Percentiles rank a stretch among this genome's conserved stretches.
Conservation (phyloP, 1,140 invertebrate genomes). For the Mizuhopecten yessoensis region DNA sequence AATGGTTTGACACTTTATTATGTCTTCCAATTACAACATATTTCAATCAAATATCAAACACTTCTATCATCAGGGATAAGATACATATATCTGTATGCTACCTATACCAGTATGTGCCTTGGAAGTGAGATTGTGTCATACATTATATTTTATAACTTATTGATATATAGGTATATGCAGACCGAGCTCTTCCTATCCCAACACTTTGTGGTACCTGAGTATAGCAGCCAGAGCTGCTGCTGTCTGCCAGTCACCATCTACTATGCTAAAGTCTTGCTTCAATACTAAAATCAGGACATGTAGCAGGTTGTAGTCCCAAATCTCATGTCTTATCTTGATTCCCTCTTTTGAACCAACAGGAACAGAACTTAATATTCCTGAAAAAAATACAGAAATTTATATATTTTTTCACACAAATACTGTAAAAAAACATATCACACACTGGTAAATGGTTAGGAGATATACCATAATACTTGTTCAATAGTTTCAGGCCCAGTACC, state of each 20-base stretch:
- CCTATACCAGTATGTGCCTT: too few relatives aligned
- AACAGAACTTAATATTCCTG: conserved; percentile 74
- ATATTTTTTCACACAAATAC: background rate
- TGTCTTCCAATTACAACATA: too few relatives aligned
- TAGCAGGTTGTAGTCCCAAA: conserved; percentile 79
- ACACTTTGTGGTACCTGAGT: conserved; percentile 66
- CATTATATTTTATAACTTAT: too few relatives aligned
- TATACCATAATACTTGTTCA: background rate
- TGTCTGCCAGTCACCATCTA: conserved; percentile 79
- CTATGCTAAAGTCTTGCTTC: conserved; percentile 78
- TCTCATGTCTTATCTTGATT: conserved; percentile 68
- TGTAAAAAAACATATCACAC: too few relatives aligned
- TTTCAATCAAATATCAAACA: too few relatives aligned
- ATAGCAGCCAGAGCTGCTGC: conserved; percentile 76
- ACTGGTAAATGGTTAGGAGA: background rate
- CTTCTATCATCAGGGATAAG: too few relatives aligned
- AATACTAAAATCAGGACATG: conserved; percentile 79
- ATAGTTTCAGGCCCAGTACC: too few relatives aligned
- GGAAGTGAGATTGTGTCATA: too few relatives aligned
- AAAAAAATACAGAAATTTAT: conserved; percentile 49
- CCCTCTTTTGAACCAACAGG: conserved; percentile 70
- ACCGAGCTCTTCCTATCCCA: too few relatives aligned
- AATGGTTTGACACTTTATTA: too few relatives aligned
- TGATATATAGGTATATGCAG: too few relatives aligned
- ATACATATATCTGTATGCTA: too few relatives aligned